Percentiles rank a stretch among this genome's conserved stretches.
These are phyloP conservation scores for Euplexia lucipara DNA, from an alignment of 2,888 invertebrate species.

Conservation along the genomic window DNA sequence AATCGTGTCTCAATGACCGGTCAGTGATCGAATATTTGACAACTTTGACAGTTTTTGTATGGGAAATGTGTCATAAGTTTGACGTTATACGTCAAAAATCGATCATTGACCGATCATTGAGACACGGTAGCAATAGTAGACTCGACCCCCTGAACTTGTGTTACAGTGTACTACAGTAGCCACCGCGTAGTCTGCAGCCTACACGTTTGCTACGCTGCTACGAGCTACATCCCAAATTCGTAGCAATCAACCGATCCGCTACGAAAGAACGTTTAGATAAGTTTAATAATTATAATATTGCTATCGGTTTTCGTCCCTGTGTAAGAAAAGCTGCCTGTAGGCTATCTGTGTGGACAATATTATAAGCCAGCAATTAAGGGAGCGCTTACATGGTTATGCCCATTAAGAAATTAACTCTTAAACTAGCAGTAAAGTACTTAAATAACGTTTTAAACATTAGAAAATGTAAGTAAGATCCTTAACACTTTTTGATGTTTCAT, in stretches of 20 bases:
- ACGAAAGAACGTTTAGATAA: not conserved
- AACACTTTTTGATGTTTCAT: too few relatives aligned
- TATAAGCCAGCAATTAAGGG: slow-evolving; percentile 15
- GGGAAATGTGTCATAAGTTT: too few relatives aligned
- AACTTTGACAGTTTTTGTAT: too few relatives aligned
- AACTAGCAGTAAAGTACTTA: slow-evolving; percentile 5
- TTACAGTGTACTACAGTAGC: not conserved
- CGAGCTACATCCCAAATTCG: slow-evolving; percentile 26
- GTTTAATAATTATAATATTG: not conserved
- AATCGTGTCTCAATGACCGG: too few relatives aligned
- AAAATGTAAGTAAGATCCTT: too few relatives aligned
- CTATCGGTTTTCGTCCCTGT: slow-evolving; percentile 2
- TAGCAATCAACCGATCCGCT: slow-evolving; percentile 22
- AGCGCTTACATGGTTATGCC: not conserved
- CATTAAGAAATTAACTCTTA: slow-evolving; percentile 12
- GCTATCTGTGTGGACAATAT: too few relatives aligned
- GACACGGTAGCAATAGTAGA: too few relatives aligned
- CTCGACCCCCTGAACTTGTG: too few relatives aligned
- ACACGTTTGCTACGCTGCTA: slow-evolving; percentile 26
- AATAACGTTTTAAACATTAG: slow-evolving; percentile 9
- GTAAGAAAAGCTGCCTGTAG: not conserved
- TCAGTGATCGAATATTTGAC: too few relatives aligned
- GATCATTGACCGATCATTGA: too few relatives aligned
- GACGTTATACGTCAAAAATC: too few relatives aligned
- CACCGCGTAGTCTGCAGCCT: not conserved